These are phyloP conservation scores for Lontra canadensis DNA, from an alignment of 2,113 vertebrate species.

Conservation along the genomic window DNA sequence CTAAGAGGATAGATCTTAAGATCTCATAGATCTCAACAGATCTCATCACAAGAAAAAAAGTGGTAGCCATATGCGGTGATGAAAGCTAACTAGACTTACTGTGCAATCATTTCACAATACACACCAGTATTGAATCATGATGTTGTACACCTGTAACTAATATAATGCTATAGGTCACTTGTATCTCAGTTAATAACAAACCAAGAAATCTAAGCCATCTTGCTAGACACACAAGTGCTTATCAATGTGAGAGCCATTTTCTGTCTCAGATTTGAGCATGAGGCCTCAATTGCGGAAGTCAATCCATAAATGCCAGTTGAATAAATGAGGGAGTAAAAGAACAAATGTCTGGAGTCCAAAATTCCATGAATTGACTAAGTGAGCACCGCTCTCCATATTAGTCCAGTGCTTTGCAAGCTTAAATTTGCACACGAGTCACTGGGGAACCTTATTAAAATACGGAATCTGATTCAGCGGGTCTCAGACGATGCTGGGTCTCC, in stretches of 20 bases:
- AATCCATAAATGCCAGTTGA: not conserved
- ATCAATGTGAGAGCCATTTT: not conserved
- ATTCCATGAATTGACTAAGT: not conserved
- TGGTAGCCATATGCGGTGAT: not conserved
- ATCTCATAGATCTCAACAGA: not conserved
- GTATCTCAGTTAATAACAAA: not conserved
- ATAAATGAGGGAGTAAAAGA: constrained; percentile 8
- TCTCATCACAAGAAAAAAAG: not conserved
- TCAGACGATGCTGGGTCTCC: not conserved
- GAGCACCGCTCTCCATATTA: not conserved
- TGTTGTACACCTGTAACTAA: not conserved
- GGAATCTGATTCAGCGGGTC: not conserved
- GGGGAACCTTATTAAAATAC: not conserved
- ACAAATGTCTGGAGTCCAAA: not conserved
- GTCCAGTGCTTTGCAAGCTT: not conserved
- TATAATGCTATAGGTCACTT: not conserved
- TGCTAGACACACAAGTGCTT: not conserved
- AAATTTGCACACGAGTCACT: accelerated
- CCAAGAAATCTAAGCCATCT: not conserved
- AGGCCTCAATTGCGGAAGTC: not conserved
- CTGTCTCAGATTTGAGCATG: not conserved
- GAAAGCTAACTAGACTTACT: not conserved
- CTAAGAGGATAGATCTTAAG: not conserved
- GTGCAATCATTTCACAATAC: not conserved
- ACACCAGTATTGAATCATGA: not conserved